Base-by-base conservation (phyloP, 2,113 vertebrate species). In the Carassius auratus region DNA sequence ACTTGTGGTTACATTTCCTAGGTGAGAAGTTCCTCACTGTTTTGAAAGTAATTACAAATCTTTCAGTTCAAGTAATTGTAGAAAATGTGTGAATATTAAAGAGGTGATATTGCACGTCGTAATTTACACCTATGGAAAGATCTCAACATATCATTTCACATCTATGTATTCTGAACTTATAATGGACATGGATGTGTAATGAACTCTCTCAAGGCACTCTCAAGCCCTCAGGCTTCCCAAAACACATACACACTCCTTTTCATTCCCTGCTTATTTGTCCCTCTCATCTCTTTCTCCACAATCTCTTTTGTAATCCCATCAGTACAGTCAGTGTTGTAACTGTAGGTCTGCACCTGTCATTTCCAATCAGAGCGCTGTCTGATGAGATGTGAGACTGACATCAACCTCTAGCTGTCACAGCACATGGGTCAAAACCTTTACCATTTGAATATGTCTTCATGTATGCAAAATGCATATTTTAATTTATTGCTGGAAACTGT, bases 221-320 rank as follows among this genome's bases (percentile, higher is more conserved):
- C 52, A 38, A 30, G 0, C 10, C 19, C 52, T 78, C 36, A 1
- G 19, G 5, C 36, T 19, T 10, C 33, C 68, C 19, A 33, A 12
- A 36, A 75, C 36, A 76, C 71, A 84, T 21, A 42, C 7, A 26
- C 80, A 55, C 80, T 19, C 30, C 45, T 42, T 45, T 14, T 48
- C 36, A 57, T 52, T 77, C 42, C 36, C 59, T 61, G 7, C 8
- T 15, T 84, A 38, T 59, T 61, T 73, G 33, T n/a, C 36, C 23
- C 36, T 55, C 48, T 77, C 12, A 17, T 73, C 6, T 19, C 52
- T 33, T 23, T 77, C 61, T 69, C 17, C 26, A 68, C 23, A n/a
- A 36, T 69, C 42, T 85, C 10, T 30, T 68, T 64, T 82, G 77
- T 68, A 81, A 76, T 68, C n/a, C 74, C 33, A 73, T 85, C 48